These are phyloP conservation scores for Characodon lateralis DNA, from an alignment of 2,797 vertebrate species.

Conservation along the genomic window DNA sequence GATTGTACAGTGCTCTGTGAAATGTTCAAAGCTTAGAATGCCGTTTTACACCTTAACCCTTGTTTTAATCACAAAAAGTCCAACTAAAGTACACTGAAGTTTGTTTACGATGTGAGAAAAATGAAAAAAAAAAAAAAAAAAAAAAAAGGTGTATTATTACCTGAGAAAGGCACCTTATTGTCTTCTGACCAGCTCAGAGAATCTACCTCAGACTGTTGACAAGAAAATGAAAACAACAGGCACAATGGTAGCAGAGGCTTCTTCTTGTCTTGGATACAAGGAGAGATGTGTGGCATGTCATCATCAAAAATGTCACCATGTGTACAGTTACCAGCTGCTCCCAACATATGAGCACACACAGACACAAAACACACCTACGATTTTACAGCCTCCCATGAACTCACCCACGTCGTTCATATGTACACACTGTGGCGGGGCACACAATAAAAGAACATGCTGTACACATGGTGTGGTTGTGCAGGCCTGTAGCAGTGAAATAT, in stretches of 20 bases:
- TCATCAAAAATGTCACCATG: slow-evolving; percentile 32
- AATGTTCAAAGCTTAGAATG: background rate
- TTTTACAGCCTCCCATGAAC: slow-evolving; percentile 12
- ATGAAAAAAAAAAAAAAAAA: no score
- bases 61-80: background rate
- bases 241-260: slow-evolving; percentile 12
- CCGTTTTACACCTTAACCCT: background rate
- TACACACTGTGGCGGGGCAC: background rate
- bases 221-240: slow-evolving; percentile 10
- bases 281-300: slow-evolving; percentile 34
- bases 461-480: slow-evolving; percentile 37
- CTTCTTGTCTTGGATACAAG: slow-evolving; percentile 9
- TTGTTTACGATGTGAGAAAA: background rate
- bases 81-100: background rate
- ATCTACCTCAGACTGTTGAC: slow-evolving; percentile 42
- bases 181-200: slow-evolving; percentile 18
- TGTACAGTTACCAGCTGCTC: slow-evolving; percentile 11
- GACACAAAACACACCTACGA: slow-evolving; percentile 1
- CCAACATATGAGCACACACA: slow-evolving; percentile 4
- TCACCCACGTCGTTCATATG: slow-evolving; percentile 4
- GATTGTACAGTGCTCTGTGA: background rate
- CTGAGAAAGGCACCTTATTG: background rate
- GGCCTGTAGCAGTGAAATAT: slow-evolving; percentile 67
- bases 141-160: background rate
- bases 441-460: slow-evolving; percentile 36